A percentile compares a stretch with the other conserved stretches of the same genome.
phyloP scores from a whole-genome alignment of 37 sponge, comb jelly and placozoan species.

The Beroe ovata region DNA sequence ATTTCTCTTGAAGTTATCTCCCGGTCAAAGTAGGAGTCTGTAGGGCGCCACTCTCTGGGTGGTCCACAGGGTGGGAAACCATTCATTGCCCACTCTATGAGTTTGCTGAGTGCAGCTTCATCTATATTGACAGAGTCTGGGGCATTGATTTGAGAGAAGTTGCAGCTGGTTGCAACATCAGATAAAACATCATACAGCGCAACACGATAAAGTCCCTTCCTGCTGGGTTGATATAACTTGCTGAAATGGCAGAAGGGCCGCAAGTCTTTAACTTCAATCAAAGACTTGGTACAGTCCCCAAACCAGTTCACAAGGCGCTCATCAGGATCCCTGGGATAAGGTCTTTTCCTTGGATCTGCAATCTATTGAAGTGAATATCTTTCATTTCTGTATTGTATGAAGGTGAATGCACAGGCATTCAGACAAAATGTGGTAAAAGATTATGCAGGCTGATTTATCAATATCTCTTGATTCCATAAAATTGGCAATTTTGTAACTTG shows the following conservation, averaged over 20 bases:
- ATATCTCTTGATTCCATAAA: too few relatives aligned
- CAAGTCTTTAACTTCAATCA: conserved; percentile 2
- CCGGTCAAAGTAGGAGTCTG: not conserved
- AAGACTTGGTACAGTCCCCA: conserved; percentile 59
- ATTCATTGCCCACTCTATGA: conserved; percentile 30
- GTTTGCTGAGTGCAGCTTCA: not conserved
- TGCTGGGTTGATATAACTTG: conserved; percentile 9
- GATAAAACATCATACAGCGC: conserved; percentile 52
- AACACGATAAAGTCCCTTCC: conserved; percentile 23
- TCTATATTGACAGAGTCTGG: conserved; percentile 62
- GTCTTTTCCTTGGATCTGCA: conserved; percentile 21
- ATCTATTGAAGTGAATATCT: too few relatives aligned
- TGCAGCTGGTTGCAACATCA: not conserved
- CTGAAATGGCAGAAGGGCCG: not conserved
- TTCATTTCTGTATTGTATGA: too few relatives aligned
- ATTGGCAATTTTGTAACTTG: too few relatives aligned
- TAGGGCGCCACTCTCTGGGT: conserved; percentile 33
- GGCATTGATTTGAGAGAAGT: conserved; percentile 12
- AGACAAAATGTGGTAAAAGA: too few relatives aligned
- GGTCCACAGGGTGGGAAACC: conserved; percentile 23
- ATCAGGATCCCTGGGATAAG: not conserved
- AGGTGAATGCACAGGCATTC: too few relatives aligned
- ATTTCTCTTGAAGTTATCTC: not conserved
- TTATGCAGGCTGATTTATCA: too few relatives aligned
- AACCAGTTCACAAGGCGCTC: conserved; percentile 60